These are phyloP conservation scores for Diabrotica balteata DNA, from an alignment of 2,888 invertebrate genomes.

Conservation along the genomic window DNA sequence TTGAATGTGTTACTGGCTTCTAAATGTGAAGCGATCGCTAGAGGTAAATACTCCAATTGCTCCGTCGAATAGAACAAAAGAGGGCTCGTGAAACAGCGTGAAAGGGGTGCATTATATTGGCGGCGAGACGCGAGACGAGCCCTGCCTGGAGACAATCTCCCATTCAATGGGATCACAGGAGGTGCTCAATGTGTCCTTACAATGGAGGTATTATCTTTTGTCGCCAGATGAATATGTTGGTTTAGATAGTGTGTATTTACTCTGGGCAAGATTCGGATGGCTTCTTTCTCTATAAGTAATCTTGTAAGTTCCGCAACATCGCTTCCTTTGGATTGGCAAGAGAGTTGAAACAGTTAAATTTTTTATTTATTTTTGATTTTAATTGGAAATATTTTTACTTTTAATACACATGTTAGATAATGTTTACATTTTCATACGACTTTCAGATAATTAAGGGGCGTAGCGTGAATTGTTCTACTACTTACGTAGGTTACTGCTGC, in stretches of 20 bases:
- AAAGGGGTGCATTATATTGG: constrained; percentile 56
- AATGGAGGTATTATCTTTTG: constrained; percentile 62
- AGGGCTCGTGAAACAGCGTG: constrained; percentile 56
- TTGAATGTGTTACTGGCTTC: constrained; percentile 37
- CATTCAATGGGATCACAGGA: constrained; percentile 61
- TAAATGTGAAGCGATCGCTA: constrained; percentile 41
- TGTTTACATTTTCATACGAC: too few species aligned
- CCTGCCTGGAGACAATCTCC: constrained; percentile 55
- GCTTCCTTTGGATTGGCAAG: too few species aligned
- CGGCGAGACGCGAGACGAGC: constrained; percentile 46
- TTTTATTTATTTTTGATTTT: too few species aligned
- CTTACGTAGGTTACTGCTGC: too few species aligned
- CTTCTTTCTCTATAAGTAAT: constrained; percentile 29
- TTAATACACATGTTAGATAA: too few species aligned
- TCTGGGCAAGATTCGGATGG: constrained; percentile 34
- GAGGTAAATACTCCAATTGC: constrained; percentile 56
- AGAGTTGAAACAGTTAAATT: too few species aligned
- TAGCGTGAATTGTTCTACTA: too few species aligned
- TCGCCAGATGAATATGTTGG: constrained; percentile 61
- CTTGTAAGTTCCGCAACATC: constrained; percentile 24
- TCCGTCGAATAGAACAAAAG: constrained; percentile 55
- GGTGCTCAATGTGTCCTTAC: constrained; percentile 59
- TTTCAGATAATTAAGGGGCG: too few species aligned
- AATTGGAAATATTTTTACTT: too few species aligned
- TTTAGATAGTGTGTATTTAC: constrained; percentile 50